phyloP scores from a whole-genome alignment of 2,888 invertebrate genomes.

The Morpho helenor region DNA sequence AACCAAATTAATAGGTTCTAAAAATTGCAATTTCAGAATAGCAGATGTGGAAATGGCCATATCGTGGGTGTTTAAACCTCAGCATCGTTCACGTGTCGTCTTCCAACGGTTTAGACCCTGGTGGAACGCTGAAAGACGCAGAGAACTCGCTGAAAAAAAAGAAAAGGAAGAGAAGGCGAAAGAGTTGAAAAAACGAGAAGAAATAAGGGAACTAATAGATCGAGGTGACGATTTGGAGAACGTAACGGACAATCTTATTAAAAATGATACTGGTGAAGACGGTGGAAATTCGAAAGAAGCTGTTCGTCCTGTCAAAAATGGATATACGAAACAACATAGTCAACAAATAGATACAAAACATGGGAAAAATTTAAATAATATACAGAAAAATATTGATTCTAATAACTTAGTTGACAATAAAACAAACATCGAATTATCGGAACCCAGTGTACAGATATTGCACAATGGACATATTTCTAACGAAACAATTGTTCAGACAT shows the following conservation, averaged over 20 bases:
- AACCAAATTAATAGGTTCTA: background rate
- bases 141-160: constrained; percentile 58
- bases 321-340: too few relatives aligned
- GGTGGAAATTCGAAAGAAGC: too few relatives aligned
- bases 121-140: constrained; percentile 62
- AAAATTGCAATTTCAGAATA: constrained; percentile 53
- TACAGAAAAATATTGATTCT: background rate
- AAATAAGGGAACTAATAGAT: background rate
- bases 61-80: constrained; percentile 71
- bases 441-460: background rate
- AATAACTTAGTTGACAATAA: background rate
- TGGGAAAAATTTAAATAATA: background rate
- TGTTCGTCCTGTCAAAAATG: too few relatives aligned
- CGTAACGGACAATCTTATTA: background rate
- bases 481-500: too few relatives aligned
- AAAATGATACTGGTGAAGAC: background rate
- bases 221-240: background rate
- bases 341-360: background rate
- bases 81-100: constrained; percentile 69
- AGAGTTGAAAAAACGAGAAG: constrained; percentile 10
- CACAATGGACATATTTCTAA: too few relatives aligned
- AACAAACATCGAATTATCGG: background rate
- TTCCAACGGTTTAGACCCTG: constrained; percentile 74
- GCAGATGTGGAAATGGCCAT: constrained; percentile 68
- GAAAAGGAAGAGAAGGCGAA: constrained; percentile 20